These are phyloP conservation scores for Drosophila neocordata DNA, from an alignment of 1,140 invertebrate genomes.

Conservation along the genomic window DNA sequence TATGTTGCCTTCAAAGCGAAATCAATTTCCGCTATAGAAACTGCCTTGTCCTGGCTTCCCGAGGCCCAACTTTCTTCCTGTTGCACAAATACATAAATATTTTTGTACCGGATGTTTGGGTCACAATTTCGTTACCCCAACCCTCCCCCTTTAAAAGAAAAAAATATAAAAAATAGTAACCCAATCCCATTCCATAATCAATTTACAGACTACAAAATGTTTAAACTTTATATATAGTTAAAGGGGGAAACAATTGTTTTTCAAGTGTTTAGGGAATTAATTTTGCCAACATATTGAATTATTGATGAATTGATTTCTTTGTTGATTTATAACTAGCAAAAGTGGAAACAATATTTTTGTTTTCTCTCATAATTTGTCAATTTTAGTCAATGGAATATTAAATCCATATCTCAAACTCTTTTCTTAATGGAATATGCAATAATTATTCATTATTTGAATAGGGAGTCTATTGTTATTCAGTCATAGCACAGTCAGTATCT, in stretches of 20 bases:
- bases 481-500: too few species aligned
- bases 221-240: slow-evolving; percentile 23
- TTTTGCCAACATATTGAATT: background rate
- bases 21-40: slow-evolving; percentile 71
- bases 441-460: too few species aligned
- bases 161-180: background rate
- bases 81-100: slow-evolving; percentile 74
- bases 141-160: background rate
- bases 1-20: slow-evolving; percentile 66
- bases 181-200: background rate
- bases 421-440: too few species aligned
- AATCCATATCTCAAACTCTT: too few species aligned
- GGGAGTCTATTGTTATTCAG: too few species aligned
- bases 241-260: slow-evolving; percentile 23
- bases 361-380: too few species aligned
- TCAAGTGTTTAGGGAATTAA: background rate
- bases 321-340: background rate
- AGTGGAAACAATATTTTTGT: too few species aligned
- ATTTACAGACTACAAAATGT: slow-evolving; percentile 13
- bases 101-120: slow-evolving; percentile 74
- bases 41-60: slow-evolving; percentile 41
- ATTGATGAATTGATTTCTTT: background rate
- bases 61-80: slow-evolving; percentile 69
- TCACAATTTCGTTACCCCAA: slow-evolving; percentile 55
- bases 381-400: too few species aligned